Base-by-base conservation (phyloP, 2,797 vertebrate species). In the Betta splendens region DNA sequence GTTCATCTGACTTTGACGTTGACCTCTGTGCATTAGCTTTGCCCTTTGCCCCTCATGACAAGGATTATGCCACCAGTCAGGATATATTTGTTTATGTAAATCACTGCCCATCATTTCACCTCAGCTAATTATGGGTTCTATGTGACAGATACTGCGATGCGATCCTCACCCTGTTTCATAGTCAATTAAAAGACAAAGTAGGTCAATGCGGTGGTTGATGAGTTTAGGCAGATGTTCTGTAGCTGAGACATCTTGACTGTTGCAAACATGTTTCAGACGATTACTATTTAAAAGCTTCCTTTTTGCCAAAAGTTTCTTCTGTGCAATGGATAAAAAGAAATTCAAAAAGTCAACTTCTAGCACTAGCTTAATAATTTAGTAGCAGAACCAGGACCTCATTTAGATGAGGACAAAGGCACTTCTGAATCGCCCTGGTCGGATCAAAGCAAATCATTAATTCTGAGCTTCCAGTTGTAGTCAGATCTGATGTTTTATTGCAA, bases 381-480 rank as follows among this genome's bases (percentile, higher is more conserved):
- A 43, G 67, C 64, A 64, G 64, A 65, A 60, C 46, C 23, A 52
- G 69, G 73, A 77, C 70, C 68, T 78, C 53, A 83, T 87, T 89
- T 71, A 79, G 63, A 69, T 7, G 44, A 46, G 72, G 78, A 89
- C 83, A 85, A 84, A 84, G 70, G 65, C 63, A 18, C 43, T 31
- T 11, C 20, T 39, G 56, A 66, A 44, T 69, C 38, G 35, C 56
- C 46, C 56, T 3, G 39, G 48, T 28, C 11, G 37, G 81, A 90
- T 91, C 87, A 89, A 89, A 92, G 64, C 53, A 44, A 74, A 81
- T 68, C 81, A 62, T 85, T 86, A 77, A 80, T 72, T 79, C 49
- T 15, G 33, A 76, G 80, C 26, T 59, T 66, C 40, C 49, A 38
- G 57, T 79, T 65, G 71, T 58, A 59, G 57, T 68, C 65, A 79